A percentile compares a stretch with the other conserved stretches of the same genome.
Conservation (phyloP, 2,797 vertebrate species). For the Sorex maritimensis region DNA sequence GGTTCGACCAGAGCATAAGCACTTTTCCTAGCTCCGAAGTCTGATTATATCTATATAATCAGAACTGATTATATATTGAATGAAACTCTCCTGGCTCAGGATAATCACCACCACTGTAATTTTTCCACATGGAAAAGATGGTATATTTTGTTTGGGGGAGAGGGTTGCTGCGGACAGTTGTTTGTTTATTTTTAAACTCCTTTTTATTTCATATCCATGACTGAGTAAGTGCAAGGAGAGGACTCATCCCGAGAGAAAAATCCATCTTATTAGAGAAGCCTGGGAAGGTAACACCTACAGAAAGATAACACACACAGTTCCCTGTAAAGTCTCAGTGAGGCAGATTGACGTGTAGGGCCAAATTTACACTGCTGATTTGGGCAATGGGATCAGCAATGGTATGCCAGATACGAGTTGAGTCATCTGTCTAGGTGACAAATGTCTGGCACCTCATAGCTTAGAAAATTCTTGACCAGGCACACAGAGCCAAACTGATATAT, state of each 20-base stretch:
- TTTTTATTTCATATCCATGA: not conserved
- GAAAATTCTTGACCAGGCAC: not conserved
- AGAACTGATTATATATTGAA: not conserved
- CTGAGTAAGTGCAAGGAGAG: not conserved
- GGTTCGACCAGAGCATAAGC: not conserved
- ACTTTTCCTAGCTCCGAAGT: constrained; percentile 27
- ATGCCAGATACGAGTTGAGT: not conserved
- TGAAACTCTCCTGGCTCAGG: constrained; percentile 53
- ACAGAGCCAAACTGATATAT: not conserved
- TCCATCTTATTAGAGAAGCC: not conserved
- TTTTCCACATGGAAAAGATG: constrained; percentile 38
- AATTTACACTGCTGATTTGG: not conserved
- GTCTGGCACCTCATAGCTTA: not conserved
- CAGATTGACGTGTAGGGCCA: no score
- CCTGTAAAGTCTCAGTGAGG: no score
- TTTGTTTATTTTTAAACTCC: not conserved
- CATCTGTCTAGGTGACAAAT: not conserved
- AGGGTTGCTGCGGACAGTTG: no score
- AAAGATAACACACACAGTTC: not conserved
- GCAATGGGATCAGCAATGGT: not conserved
- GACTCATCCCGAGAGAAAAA: not conserved
- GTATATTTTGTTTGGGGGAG: not conserved
- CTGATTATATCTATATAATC: no score
- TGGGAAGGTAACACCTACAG: not conserved
- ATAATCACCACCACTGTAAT: not conserved